These are phyloP conservation scores for Ameiurus melas DNA, from an alignment of 2,113 vertebrate species.

Conservation along the genomic window DNA sequence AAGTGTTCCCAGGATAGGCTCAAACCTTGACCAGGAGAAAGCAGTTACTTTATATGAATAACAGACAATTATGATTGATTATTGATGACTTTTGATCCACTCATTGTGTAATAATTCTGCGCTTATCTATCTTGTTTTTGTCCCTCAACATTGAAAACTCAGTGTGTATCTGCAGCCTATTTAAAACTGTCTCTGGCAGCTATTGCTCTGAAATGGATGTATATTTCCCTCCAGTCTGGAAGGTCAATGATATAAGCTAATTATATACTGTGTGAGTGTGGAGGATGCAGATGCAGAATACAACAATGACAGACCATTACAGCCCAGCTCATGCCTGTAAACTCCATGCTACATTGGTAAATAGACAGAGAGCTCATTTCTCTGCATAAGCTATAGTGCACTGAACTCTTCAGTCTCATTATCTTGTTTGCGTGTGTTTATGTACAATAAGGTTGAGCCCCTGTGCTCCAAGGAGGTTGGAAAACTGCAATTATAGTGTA, in stretches of 20 bases:
- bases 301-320: neutral
- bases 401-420: neutral
- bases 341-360: neutral
- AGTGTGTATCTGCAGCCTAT: neutral
- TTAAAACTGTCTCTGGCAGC: neutral
- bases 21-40: neutral
- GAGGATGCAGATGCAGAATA: neutral
- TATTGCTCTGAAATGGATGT: neutral
- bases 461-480: neutral
- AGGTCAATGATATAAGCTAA: neutral
- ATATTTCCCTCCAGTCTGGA: neutral
- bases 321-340: neutral
- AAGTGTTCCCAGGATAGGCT: neutral
- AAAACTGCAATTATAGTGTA: constrained; percentile 1
- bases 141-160: neutral
- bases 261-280: neutral
- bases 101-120: neutral
- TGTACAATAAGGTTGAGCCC: neutral
- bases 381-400: neutral
- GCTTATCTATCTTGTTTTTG: neutral
- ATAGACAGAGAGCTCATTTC: neutral
- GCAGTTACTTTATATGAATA: neutral
- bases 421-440: neutral
- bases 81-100: neutral
- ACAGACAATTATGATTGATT: neutral